Conservation (phyloP, 2,113 vertebrate genomes). For the Oryzias javanicus region DNA sequence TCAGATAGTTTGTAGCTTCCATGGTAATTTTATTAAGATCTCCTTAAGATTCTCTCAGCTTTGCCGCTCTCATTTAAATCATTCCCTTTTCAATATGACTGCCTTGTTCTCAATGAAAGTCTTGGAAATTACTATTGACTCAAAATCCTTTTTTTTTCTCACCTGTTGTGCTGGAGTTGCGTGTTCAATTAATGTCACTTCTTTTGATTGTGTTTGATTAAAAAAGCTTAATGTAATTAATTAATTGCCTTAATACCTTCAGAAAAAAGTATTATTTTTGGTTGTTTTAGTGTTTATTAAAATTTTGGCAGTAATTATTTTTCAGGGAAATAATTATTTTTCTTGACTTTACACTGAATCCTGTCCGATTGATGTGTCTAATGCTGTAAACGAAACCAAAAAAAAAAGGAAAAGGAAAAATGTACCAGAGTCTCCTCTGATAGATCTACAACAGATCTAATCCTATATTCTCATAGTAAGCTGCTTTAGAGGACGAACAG, state of each 20-base stretch:
- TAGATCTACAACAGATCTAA: conserved; percentile 31
- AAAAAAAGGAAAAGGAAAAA: conserved; percentile 36
- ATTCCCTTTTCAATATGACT: conserved; percentile 2
- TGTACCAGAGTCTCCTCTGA: conserved; percentile 5
- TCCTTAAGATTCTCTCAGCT: not conserved
- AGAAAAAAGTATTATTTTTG: conserved; percentile 11
- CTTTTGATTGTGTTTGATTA: conserved; percentile 23
- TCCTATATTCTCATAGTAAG: conserved; percentile 55
- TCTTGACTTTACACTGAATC: conserved; percentile 6
- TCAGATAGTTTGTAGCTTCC: not conserved
- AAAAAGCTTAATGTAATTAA: conserved; percentile 17
- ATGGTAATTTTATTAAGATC: not conserved
- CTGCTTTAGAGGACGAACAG: conserved; percentile 49
- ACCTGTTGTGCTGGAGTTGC: conserved; percentile 25
- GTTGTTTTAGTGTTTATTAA: conserved; percentile 25
- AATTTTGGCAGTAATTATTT: conserved; percentile 12
- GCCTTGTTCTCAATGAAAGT: not conserved
- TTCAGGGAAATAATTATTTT: conserved; percentile 11
- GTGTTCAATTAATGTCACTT: conserved; percentile 27
- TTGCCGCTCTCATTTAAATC: conserved; percentile 4
- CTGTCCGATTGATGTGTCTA: conserved; percentile 20
- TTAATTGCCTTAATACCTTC: conserved; percentile 4
- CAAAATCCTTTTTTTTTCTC: conserved; percentile 14
- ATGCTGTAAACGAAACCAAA: conserved; percentile 21
- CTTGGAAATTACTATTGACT: conserved; percentile 2